Evolutionary conservation across 1,140 invertebrate species (phyloP).

Genomic region (Hyphantria cunea): DNA sequence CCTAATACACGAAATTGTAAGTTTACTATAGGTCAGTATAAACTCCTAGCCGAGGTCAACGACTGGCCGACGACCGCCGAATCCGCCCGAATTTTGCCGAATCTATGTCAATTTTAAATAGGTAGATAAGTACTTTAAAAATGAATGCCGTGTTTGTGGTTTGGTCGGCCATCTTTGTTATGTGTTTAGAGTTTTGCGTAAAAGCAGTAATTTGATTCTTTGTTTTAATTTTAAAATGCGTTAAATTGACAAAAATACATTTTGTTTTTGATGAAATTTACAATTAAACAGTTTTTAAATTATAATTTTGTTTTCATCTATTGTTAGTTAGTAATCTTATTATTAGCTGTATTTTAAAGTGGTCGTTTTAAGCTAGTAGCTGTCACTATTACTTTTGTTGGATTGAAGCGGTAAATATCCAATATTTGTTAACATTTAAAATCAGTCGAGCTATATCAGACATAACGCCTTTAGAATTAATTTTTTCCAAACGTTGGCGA

Average conservation of each 20-base stretch:
- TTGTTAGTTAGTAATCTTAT: too few relatives aligned
- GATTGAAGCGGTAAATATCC: too few relatives aligned
- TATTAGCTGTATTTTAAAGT: too few relatives aligned
- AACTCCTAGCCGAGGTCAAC: constrained; percentile 1
- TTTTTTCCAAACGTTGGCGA: too few relatives aligned
- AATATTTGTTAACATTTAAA: too few relatives aligned
- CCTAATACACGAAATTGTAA: neutral
- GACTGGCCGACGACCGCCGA: constrained; percentile 17
- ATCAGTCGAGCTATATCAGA: too few relatives aligned
- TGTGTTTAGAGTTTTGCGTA: neutral
- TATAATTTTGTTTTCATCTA: too few relatives aligned
- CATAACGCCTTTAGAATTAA: too few relatives aligned
- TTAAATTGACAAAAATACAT: neutral
- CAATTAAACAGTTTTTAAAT: too few relatives aligned
- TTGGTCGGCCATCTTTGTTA: neutral
- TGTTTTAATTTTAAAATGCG: neutral
- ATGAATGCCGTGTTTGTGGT: neutral
- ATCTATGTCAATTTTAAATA: constrained; percentile 26
- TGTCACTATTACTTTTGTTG: too few relatives aligned
- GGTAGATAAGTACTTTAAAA: neutral
- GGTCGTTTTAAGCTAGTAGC: too few relatives aligned
- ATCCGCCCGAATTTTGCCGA: constrained; percentile 1
- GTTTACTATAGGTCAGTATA: constrained; percentile 25
- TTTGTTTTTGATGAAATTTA: neutral
- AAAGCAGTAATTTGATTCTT: neutral